phyloP scores from a whole-genome alignment of 2,888 invertebrate genomes.

The Diadegma fenestrale region DNA sequence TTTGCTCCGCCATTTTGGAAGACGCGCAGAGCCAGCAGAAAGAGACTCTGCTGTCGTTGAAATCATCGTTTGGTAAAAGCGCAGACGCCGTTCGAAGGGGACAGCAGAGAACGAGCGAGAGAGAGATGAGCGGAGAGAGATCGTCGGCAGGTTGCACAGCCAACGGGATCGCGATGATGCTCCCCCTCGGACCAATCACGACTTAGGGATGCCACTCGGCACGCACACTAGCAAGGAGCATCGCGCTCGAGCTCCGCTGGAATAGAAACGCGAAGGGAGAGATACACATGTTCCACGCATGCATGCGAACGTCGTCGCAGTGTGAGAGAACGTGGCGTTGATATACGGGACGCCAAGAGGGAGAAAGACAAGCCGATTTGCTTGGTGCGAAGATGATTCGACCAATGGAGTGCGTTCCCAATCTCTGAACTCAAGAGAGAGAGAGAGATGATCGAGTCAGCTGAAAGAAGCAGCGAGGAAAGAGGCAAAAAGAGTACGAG shows the following conservation, averaged over 20 bases:
- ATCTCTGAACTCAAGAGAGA: conserved; percentile 71
- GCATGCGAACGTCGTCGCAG: conserved; percentile 37
- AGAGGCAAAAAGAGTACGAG: background rate
- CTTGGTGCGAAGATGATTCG: conserved; percentile 77
- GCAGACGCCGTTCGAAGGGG: conserved; percentile 64
- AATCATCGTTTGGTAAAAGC: conserved; percentile 65
- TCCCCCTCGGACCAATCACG: conserved; percentile 81
- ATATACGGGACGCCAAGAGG: conserved; percentile 66
- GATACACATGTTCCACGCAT: conserved; percentile 27
- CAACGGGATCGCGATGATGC: conserved; percentile 81
- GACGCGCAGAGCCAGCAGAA: conserved; percentile 60
- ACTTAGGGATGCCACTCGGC: conserved; percentile 78
- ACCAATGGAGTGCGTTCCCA: conserved; percentile 77
- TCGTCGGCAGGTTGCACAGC: conserved; percentile 68
- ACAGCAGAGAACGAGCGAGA: conserved; percentile 77
- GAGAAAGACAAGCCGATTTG: conserved; percentile 65
- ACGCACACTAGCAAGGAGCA: conserved; percentile 67
- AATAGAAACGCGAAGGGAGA: conserved; percentile 65
- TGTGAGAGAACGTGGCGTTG: conserved; percentile 17
- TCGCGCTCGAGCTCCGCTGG: conserved; percentile 42
- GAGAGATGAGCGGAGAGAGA: conserved; percentile 80
- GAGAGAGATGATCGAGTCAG: conserved; percentile 73
- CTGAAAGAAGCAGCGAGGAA: background rate
- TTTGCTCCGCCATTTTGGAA: conserved; percentile 80
- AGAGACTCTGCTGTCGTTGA: conserved; percentile 62